These are phyloP conservation scores for Thereva nobilitata DNA, from an alignment of 2,888 invertebrate species.

Conservation along the genomic window DNA sequence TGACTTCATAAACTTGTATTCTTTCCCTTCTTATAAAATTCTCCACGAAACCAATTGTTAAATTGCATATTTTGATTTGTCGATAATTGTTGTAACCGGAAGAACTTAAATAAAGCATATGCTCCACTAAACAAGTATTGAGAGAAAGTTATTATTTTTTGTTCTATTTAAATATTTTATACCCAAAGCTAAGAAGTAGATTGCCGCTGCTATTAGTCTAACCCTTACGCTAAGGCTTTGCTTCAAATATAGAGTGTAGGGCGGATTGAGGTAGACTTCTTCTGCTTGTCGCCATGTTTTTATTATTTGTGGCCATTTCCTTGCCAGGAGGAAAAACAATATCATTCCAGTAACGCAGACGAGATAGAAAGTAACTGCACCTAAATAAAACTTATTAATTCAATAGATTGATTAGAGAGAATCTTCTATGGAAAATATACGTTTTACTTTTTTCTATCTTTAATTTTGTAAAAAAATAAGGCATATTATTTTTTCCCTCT, in stretches of 20 bases:
- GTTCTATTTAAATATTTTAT: not conserved
- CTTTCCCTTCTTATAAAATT: slow-evolving; percentile 51
- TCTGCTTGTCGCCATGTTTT: slow-evolving; percentile 60
- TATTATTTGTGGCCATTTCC: slow-evolving; percentile 61
- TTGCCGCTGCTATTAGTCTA: not conserved
- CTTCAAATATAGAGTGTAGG: slow-evolving; percentile 28
- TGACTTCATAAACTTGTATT: slow-evolving; percentile 47
- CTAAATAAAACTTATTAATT: slow-evolving; percentile 42
- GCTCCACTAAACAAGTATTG: slow-evolving; percentile 43
- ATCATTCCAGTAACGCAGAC: slow-evolving; percentile 47
- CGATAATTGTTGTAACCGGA: slow-evolving; percentile 50
- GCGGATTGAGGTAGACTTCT: slow-evolving; percentile 49
- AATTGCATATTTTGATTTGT: slow-evolving; percentile 51
- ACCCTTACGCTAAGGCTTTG: not conserved
- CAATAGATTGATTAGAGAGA: too few species aligned
- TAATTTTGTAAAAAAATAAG: too few species aligned
- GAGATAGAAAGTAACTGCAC: slow-evolving; percentile 52
- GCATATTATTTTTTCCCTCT: too few species aligned
- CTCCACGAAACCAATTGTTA: slow-evolving; percentile 50
- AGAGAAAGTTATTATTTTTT: not conserved
- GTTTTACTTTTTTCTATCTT: too few species aligned
- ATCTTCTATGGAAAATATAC: too few species aligned
- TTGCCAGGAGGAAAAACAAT: slow-evolving; percentile 59
- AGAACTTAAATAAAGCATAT: slow-evolving; percentile 47
- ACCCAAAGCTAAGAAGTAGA: not conserved